Percentiles rank a stretch among this genome's conserved stretches.
phyloP scores from a whole-genome alignment of 2,888 invertebrate species.

The Neria commutata region DNA sequence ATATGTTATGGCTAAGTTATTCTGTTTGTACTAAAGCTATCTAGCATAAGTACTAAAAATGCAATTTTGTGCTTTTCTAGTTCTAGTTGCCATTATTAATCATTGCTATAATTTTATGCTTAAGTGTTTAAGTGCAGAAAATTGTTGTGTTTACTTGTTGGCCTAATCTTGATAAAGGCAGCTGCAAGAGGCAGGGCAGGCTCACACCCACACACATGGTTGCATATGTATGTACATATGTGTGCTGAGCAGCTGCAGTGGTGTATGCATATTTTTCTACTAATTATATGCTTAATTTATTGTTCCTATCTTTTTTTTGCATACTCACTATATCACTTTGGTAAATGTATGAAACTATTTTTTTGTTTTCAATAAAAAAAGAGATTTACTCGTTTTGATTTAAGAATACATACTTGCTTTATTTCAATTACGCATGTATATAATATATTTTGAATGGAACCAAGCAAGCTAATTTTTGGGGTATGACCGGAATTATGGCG shows the following conservation, averaged over 20 bases:
- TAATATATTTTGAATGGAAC: no score
- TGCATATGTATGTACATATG: neutral
- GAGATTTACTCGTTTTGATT: neutral
- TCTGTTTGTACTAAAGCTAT: neutral
- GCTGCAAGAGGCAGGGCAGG: no score
- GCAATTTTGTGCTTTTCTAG: no score
- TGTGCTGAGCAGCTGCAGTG: no score
- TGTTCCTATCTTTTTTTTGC: neutral
- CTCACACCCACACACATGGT: neutral
- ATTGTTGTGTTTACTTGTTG: neutral
- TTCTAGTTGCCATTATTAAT: no score
- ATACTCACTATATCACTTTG: neutral
- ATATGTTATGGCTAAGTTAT: neutral
- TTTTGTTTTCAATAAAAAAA: neutral
- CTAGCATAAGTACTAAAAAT: no score
- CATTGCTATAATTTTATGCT: no score
- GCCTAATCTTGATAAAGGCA: no score
- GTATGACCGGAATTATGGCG: no score
- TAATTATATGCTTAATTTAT: neutral
- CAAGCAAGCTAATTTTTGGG: no score
- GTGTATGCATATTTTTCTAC: constrained; percentile 3
- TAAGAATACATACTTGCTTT: no score
- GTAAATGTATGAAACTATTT: neutral
- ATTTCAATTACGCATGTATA: no score
- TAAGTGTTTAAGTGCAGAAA: neutral